A percentile compares a stretch with the other conserved stretches of the same genome.
phyloP scores from a whole-genome alignment of 2,888 invertebrate species.

The Eupeodes luniger region DNA sequence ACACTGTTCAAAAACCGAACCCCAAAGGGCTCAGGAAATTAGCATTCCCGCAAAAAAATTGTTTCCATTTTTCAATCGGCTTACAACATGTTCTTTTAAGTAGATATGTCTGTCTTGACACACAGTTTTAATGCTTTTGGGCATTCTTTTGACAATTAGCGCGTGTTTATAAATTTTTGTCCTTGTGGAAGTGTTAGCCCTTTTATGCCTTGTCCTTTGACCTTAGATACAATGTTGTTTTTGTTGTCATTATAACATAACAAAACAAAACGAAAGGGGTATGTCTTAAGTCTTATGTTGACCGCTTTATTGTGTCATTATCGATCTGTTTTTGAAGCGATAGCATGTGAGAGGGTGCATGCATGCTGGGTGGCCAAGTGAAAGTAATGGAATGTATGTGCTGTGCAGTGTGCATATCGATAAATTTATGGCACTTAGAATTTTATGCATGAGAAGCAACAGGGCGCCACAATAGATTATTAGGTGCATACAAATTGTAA shows the following conservation, averaged over 20 bases:
- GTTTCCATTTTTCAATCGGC: conserved; percentile 9
- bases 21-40: not conserved
- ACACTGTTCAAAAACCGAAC: not conserved
- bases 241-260: not conserved
- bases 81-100: not conserved
- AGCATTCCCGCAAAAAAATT: not conserved
- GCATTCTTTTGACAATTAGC: conserved; percentile 17
- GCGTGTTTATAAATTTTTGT: not conserved
- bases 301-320: conserved; percentile 34
- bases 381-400: not conserved
- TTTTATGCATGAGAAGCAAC: not conserved
- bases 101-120: not conserved
- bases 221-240: conserved; percentile 8
- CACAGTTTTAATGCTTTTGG: conserved; percentile 8
- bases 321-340: conserved; percentile 12
- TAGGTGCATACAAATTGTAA: conserved; percentile 5
- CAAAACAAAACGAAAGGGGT: too few relatives aligned
- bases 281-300: not conserved
- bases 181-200: conserved; percentile 24
- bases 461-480: not conserved
- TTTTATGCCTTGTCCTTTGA: conserved; percentile 21
- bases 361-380: not conserved
- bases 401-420: too few relatives aligned
- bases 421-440: too few relatives aligned
- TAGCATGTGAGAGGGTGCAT: too few relatives aligned